Evolutionary conservation across 2,888 invertebrate species (phyloP), one percentile per base, ranked within the genome.

Genomic region (Limnephilus rhombicus): DNA sequence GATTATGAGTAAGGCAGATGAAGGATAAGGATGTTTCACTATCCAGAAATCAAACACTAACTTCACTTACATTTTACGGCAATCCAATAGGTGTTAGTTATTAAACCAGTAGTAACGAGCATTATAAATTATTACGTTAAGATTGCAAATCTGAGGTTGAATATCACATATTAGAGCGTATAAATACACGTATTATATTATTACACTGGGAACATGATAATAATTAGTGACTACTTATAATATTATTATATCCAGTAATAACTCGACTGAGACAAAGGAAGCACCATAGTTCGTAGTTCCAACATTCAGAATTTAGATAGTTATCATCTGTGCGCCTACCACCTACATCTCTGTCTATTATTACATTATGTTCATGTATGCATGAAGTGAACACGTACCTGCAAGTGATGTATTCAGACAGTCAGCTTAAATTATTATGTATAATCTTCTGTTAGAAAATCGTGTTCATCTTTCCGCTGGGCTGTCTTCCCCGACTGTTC

Each of bases 191-290:
- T 81, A 89, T 88, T 91, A 88, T 34, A 90, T 29, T 12, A 18
- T 18, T 24, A 68, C 18, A 68, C 24, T 37, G 88, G 91, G 80
- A 85, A 87, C 68, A 89, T 80, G 12, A 41, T 53, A 92, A 92
- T 92, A 68, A 68, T 92, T 92, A 92, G 88, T 85, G 91, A 80
- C 92, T 37, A 91, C 91, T 85, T 86, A 68, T 91, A 91, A 41
- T 49, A 18, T n/a, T 80, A 82, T 68, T 80, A 82, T 11, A n/a
- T 34, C 12, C 82, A 45, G 37, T 41, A 31, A 88, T 41, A 24
- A 41, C 82, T 34, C 89, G 80, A 53, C 49, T 37, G n/a, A 91
- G 68, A 81, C 91, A 91, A 91, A 89, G 80, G 29, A 45, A 68
- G 68, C 68, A 4, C 24, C n/a, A 24, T n/a, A 9, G 68, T n/a